Conservation (phyloP, 2,888 invertebrate species). For the Myathropa florea region DNA sequence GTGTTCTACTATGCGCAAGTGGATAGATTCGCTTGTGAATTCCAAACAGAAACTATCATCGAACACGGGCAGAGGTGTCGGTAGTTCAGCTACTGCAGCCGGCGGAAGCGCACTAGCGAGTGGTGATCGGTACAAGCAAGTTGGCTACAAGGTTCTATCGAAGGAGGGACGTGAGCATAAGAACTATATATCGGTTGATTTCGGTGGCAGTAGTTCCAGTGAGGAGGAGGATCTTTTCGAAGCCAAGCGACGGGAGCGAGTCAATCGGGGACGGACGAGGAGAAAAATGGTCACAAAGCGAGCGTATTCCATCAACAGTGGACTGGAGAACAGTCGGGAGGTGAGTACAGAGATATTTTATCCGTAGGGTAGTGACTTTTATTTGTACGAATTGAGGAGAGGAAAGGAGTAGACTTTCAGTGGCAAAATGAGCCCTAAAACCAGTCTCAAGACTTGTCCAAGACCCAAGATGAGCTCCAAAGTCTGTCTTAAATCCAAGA, state of each 20-base stretch:
- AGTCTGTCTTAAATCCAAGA: no score
- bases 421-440: no score
- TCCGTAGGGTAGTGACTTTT: not conserved
- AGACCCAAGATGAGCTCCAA: no score
- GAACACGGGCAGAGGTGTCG: slow-evolving; percentile 35
- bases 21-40: slow-evolving; percentile 49
- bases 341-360: slow-evolving; percentile 24
- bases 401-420: no score
- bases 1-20: slow-evolving; percentile 63
- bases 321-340: slow-evolving; percentile 56
- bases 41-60: slow-evolving; percentile 46
- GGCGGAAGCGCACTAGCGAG: slow-evolving; percentile 47
- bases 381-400: no score
- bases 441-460: no score
- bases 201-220: slow-evolving; percentile 52
- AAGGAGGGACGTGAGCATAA: slow-evolving; percentile 29
- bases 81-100: slow-evolving; percentile 49
- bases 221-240: slow-evolving; percentile 62
- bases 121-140: slow-evolving; percentile 55
- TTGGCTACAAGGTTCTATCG: slow-evolving; percentile 47
- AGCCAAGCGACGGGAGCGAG: not conserved
- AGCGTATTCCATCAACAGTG: slow-evolving; percentile 51
- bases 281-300: slow-evolving; percentile 54
- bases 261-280: not conserved
- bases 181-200: slow-evolving; percentile 40